A percentile compares a stretch with the other conserved stretches of the same genome.
phyloP scores from a whole-genome alignment of 2,113 vertebrate species.

The Corapipo altera region DNA sequence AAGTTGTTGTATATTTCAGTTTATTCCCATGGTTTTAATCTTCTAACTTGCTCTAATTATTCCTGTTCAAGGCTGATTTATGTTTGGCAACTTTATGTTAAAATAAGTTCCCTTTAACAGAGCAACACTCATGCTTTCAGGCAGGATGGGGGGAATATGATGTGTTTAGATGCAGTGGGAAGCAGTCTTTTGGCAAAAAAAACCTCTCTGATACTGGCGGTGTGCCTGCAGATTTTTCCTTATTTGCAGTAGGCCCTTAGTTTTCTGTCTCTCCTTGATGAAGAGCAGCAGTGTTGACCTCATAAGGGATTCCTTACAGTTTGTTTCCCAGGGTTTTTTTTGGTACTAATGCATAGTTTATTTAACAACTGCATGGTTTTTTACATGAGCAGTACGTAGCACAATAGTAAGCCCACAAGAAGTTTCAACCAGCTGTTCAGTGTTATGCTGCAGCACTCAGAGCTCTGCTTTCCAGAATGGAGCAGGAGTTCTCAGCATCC shows the following conservation, averaged over 20 bases:
- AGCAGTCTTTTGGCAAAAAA: not conserved
- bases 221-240: not conserved
- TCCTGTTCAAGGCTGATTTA: not conserved
- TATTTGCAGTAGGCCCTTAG: not conserved
- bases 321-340: not conserved
- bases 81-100: not conserved
- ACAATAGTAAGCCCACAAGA: not conserved
- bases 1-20: not conserved
- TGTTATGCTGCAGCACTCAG: not conserved
- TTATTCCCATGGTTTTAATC: constrained; percentile 34
- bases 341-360: not conserved
- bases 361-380: not conserved
- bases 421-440: not conserved
- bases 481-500: not conserved
- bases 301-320: not conserved
- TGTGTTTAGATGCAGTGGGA: not conserved
- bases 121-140: not conserved
- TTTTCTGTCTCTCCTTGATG: not conserved
- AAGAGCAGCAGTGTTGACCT: not conserved
- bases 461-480: not conserved
- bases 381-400: not conserved
- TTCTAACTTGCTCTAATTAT: not conserved
- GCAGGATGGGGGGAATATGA: not conserved
- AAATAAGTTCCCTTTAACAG: not conserved
- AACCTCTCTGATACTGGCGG: not conserved